Evolutionary conservation across 2,797 vertebrate genomes (phyloP), one percentile per base, ranked within the genome.

Genomic region (Hypotaenidia philippensis): DNA sequence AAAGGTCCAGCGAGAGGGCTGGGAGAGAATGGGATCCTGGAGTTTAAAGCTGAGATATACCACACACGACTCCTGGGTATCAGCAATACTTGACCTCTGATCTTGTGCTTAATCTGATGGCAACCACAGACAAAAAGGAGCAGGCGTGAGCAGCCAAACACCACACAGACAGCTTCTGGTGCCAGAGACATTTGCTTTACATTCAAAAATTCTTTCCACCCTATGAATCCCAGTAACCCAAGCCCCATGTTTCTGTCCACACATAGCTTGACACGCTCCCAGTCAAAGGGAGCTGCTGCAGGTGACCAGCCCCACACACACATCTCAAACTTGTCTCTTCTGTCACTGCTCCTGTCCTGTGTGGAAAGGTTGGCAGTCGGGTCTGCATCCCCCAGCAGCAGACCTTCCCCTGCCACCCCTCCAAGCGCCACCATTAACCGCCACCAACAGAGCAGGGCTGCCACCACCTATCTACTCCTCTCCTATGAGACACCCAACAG

Each of bases 241-340:
- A 40, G 44, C 69, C 31, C 41, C 18, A 4, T 1, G 14, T 11
- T 41, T 57, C 44, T 56, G 53, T 15, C 32, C 53, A 19, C 25
- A 19, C 1, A 0, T 53, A 7, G 52, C n/a, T 4, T 21, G 26
- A 45, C 29, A 13, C 0, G 5, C 19, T 11, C 4, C 23, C 74
- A 14, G 40, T 19, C 20, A 40, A 22, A 34, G 40, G 63, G 25
- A 70, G 81, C n/a, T 44, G 40, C 36, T 36, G 36, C 1, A 26
- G 34, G 38, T 3, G 10, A 36, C 44, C 3, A 20, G 34, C 44
- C n/a, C 20, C 38, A 13, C 44, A 27, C 7, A 6, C 27, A 45
- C 40, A 50, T 4, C 25, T n/a, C 59, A 88, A 9, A 56, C 11
- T 8, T 4, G 29, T 15, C 50, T 34, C 22, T 40, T 13, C 45